These are phyloP conservation scores for Anorthoa munda DNA, from an alignment of 2,888 invertebrate genomes.

Conservation along the genomic window DNA sequence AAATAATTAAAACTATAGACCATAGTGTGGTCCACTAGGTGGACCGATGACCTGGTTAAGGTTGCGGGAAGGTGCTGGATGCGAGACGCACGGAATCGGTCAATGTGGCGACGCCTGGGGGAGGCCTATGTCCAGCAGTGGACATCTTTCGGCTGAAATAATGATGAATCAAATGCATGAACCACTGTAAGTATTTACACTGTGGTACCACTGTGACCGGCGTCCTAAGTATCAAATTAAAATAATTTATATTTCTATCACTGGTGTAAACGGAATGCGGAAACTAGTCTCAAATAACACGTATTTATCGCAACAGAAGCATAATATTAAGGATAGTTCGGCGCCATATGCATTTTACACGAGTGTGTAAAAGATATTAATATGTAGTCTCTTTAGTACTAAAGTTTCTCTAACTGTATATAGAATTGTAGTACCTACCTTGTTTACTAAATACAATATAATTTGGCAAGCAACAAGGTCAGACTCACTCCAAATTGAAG, in stretches of 20 bases:
- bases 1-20: no score
- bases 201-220: slow-evolving; percentile 12
- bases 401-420: slow-evolving; percentile 12
- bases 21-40: no score
- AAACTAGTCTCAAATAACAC: slow-evolving; percentile 43
- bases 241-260: slow-evolving; percentile 50
- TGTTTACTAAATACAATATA: slow-evolving; percentile 51
- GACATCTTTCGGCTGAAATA: no score
- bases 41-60: no score
- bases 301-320: slow-evolving; percentile 20
- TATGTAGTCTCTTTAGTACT: not conserved
- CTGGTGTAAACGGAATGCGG: slow-evolving; percentile 63
- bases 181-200: not conserved
- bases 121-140: no score
- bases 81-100: no score
- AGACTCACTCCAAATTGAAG: slow-evolving; percentile 36
- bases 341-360: slow-evolving; percentile 10
- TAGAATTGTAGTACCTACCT: slow-evolving; percentile 28
- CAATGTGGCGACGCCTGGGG: no score
- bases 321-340: slow-evolving; percentile 1
- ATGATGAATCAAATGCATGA: no score
- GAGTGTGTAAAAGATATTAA: not conserved
- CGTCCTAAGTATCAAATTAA: slow-evolving; percentile 49
- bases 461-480: slow-evolving; percentile 51
- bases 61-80: no score